These are phyloP conservation scores for Caligus rogercresseyi DNA, from an alignment of 1,140 invertebrate genomes.

Conservation along the genomic window DNA sequence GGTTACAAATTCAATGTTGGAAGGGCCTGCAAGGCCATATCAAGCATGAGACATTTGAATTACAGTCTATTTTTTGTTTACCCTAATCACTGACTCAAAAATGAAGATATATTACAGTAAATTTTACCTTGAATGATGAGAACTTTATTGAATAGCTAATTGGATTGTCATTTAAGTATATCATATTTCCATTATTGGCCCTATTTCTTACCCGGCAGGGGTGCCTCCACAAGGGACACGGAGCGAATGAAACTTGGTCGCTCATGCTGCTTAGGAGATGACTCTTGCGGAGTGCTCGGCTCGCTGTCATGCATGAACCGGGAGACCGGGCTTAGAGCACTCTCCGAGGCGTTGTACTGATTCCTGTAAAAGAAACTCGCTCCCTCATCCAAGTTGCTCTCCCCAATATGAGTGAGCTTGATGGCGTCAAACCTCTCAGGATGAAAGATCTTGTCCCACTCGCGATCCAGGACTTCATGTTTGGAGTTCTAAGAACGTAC, in stretches of 20 bases:
- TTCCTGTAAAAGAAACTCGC: background rate
- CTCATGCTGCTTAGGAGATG: background rate
- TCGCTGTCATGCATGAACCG: background rate
- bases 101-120: too few species aligned
- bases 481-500: background rate
- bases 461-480: constrained; percentile 3
- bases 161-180: too few species aligned
- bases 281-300: background rate
- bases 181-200: too few species aligned
- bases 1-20: too few species aligned
- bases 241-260: background rate
- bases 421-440: background rate
- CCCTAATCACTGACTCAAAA: too few species aligned
- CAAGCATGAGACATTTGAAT: too few species aligned
- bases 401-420: background rate
- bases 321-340: background rate
- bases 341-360: background rate
- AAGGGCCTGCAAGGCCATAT: too few species aligned
- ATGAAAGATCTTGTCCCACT: constrained; percentile 7
- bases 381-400: background rate
- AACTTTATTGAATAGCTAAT: too few species aligned
- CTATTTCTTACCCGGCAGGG: background rate
- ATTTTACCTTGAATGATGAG: too few species aligned
- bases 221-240: background rate
- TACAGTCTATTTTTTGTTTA: too few species aligned